Percentiles rank a stretch among this genome's conserved stretches.
Evolutionary conservation across 2,113 vertebrate species (phyloP).

Genomic region (Fregata magnificens): DNA sequence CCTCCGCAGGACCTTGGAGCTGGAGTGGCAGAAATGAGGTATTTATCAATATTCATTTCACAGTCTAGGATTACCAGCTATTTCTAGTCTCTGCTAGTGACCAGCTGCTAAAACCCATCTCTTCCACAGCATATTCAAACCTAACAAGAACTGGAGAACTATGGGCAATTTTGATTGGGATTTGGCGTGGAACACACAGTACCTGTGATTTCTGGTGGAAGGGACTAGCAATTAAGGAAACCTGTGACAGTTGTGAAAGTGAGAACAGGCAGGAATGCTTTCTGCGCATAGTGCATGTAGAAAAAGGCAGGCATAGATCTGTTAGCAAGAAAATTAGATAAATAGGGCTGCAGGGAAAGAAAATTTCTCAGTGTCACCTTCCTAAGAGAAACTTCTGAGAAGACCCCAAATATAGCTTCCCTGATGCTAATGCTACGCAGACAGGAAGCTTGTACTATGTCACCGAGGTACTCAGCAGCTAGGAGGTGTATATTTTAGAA

Average conservation of each 20-base stretch:
- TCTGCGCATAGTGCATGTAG: background rate
- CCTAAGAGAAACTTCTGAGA: background rate
- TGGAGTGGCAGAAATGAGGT: background rate
- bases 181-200: background rate
- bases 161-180: background rate
- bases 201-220: background rate
- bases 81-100: background rate
- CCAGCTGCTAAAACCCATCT: background rate
- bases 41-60: background rate
- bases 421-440: background rate
- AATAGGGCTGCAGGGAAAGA: background rate
- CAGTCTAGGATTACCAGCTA: background rate
- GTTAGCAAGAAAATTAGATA: background rate
- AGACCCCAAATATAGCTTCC: background rate
- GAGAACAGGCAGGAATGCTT: background rate
- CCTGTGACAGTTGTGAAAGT: background rate
- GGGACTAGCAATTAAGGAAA: background rate
- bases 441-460: background rate
- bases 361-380: conserved; percentile 2
- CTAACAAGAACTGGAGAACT: background rate
- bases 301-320: background rate
- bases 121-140: background rate
- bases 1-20: background rate
- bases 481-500: conserved; percentile 5
- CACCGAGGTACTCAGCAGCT: background rate